phyloP scores from a whole-genome alignment of 2,888 invertebrate species.

The Lasiommata megera region DNA sequence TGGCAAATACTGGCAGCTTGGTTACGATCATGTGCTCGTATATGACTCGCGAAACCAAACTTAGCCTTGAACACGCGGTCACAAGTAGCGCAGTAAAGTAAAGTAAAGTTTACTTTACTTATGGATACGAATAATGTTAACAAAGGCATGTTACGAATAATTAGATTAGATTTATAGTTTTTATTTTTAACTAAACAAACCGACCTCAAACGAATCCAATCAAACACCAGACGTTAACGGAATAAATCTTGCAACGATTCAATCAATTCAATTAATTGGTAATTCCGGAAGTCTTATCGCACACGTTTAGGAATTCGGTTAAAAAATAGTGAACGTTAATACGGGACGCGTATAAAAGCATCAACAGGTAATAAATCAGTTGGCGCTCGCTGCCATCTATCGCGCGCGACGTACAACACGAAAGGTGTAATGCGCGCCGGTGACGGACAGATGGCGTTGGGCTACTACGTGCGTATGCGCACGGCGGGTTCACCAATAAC shows the following conservation, averaged over 20 bases:
- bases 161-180: not conserved
- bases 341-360: constrained; percentile 56
- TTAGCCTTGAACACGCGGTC: too few species aligned
- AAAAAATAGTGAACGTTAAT: not conserved
- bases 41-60: too few species aligned
- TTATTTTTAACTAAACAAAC: not conserved
- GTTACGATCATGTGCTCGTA: too few species aligned
- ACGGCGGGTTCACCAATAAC: constrained; percentile 17
- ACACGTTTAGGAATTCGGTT: not conserved
- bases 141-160: not conserved
- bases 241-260: constrained; percentile 10
- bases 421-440: constrained; percentile 65
- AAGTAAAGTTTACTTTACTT: too few species aligned
- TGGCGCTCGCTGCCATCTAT: constrained; percentile 73
- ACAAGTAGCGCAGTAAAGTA: too few species aligned
- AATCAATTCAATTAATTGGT: constrained; percentile 6
- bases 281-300: constrained; percentile 4
- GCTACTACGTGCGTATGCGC: constrained; percentile 47
- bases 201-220: not conserved
- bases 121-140: not conserved
- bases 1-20: too few species aligned
- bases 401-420: constrained; percentile 52
- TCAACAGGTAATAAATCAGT: constrained; percentile 64
- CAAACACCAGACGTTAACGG: not conserved
- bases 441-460: constrained; percentile 73